A percentile compares a stretch with the other conserved stretches of the same genome.
Conservation (phyloP, 2,888 invertebrate species). For the Eustalomyia histrio region DNA sequence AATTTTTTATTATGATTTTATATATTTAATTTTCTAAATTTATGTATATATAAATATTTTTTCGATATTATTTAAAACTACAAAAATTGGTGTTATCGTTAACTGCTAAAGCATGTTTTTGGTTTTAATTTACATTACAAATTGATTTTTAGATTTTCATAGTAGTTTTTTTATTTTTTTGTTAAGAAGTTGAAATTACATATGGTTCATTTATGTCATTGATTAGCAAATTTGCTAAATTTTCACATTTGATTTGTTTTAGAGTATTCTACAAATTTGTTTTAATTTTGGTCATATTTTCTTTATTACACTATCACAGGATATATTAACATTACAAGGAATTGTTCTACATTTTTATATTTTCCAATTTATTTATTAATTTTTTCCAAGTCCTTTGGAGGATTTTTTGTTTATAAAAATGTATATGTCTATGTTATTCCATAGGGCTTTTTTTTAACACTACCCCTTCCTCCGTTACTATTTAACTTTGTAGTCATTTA, state of each 20-base stretch:
- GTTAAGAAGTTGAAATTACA: slow-evolving; percentile 40
- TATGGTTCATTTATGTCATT: slow-evolving; percentile 47
- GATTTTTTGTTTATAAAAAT: slow-evolving; percentile 27
- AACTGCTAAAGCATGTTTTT: slow-evolving; percentile 72
- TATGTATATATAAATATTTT: slow-evolving; percentile 51
- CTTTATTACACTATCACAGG: slow-evolving; percentile 55
- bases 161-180: slow-evolving; percentile 4
- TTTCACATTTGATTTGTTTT: background rate
- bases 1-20: slow-evolving; percentile 37
- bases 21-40: slow-evolving; percentile 45
- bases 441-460: slow-evolving; percentile 54
- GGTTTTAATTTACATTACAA: slow-evolving; percentile 54
- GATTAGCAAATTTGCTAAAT: background rate
- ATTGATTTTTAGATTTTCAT: slow-evolving; percentile 45
- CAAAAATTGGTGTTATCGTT: slow-evolving; percentile 74
- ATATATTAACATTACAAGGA: slow-evolving; percentile 31
- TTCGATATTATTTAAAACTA: slow-evolving; percentile 51
- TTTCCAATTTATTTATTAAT: background rate
- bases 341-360: background rate
- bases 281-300: slow-evolving; percentile 33
- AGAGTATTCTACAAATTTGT: background rate
- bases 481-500: slow-evolving; percentile 49
- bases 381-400: slow-evolving; percentile 24
- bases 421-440: slow-evolving; percentile 31
- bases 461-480: slow-evolving; percentile 50